A percentile compares a stretch with the other conserved stretches of the same genome.
These are phyloP conservation scores for Dasyornis broadbenti DNA, from an alignment of 2,113 vertebrate genomes.

Conservation along the genomic window DNA sequence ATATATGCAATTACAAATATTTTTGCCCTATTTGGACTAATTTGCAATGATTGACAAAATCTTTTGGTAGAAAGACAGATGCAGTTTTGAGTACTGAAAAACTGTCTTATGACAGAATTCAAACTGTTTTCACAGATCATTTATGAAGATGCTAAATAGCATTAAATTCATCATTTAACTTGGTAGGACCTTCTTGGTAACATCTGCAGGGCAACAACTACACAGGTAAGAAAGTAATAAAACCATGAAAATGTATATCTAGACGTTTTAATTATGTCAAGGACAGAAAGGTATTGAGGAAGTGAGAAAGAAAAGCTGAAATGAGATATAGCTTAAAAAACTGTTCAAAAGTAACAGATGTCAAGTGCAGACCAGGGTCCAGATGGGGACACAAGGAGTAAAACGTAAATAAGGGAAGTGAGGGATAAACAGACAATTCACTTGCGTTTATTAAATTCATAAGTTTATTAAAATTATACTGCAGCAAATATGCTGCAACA, in stretches of 20 bases:
- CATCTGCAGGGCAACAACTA: not conserved
- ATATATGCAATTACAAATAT: not conserved
- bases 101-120: not conserved
- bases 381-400: not conserved
- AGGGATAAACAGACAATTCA: not conserved
- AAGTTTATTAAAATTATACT: too few species aligned
- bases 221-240: not conserved
- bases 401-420: not conserved
- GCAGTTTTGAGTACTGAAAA: not conserved
- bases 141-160: not conserved
- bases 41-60: not conserved
- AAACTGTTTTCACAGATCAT: not conserved
- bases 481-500: not conserved
- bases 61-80: not conserved
- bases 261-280: not conserved
- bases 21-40: not conserved
- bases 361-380: not conserved
- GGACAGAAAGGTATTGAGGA: not conserved
- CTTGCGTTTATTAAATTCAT: not conserved
- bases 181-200: too few species aligned
- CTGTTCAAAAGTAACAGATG: not conserved
- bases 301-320: not conserved
- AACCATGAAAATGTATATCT: not conserved
- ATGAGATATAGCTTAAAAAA: not conserved
- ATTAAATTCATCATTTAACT: too few species aligned